Conservation (phyloP, 2,113 vertebrate genomes). For the Hemiscyllium ocellatum region DNA sequence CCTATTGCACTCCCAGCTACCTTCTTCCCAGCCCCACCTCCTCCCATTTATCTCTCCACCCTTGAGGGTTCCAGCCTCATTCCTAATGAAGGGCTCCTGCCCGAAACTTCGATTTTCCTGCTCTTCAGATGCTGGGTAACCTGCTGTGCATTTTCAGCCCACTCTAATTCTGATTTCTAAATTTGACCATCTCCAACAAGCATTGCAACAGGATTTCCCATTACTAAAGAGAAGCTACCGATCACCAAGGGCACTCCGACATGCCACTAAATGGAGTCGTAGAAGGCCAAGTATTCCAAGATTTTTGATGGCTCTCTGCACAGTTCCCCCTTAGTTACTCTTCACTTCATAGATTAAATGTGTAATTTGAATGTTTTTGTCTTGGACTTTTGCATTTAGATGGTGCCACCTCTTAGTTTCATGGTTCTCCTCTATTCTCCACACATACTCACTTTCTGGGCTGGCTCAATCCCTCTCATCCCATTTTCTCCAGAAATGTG, state of each 20-base stretch:
- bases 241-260: not conserved
- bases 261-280: not conserved
- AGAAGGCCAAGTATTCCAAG: not conserved
- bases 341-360: not conserved
- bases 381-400: not conserved
- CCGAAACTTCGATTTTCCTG: too few species aligned
- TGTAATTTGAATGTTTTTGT: not conserved
- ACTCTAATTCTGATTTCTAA: too few species aligned
- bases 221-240: not conserved
- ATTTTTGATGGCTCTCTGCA: not conserved
- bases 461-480: too few species aligned
- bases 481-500: too few species aligned
- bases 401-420: not conserved
- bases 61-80: too few species aligned
- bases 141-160: too few species aligned
- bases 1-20: too few species aligned
- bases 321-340: not conserved
- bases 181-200: not conserved
- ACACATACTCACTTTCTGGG: too few species aligned
- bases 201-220: not conserved
- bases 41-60: too few species aligned
- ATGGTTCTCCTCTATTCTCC: not conserved
- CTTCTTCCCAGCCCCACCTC: too few species aligned
- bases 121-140: too few species aligned
- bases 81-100: too few species aligned